Conservation (phyloP, 2,888 invertebrate species). For the Phlogophora meticulosa region DNA sequence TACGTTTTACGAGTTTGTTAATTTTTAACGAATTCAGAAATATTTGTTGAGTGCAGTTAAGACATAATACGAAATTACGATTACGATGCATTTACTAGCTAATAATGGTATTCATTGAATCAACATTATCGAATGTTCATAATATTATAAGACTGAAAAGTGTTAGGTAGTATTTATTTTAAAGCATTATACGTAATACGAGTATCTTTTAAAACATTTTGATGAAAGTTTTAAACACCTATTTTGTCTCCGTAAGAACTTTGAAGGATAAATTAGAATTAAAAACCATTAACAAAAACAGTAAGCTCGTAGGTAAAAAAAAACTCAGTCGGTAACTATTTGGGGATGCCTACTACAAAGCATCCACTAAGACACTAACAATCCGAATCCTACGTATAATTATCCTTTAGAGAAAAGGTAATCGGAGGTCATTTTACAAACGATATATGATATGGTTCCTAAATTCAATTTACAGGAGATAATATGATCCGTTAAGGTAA, state of each 20-base stretch:
- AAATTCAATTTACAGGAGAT: constrained; percentile 36
- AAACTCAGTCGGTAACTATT: no score
- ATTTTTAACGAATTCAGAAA: constrained; percentile 25
- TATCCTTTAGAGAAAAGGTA: neutral
- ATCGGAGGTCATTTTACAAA: constrained; percentile 12
- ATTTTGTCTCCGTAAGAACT: neutral
- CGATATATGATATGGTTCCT: constrained; percentile 1
- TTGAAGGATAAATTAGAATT: neutral
- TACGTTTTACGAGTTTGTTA: constrained; percentile 38
- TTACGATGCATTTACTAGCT: neutral
- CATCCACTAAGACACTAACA: neutral
- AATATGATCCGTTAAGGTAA: constrained; percentile 17
- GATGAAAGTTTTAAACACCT: neutral
- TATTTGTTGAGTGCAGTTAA: neutral
- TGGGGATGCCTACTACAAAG: neutral
- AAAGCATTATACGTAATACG: no score
- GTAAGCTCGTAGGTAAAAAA: neutral
- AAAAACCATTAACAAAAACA: neutral
- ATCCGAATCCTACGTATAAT: neutral
- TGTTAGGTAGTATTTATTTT: no score
- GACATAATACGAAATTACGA: neutral
- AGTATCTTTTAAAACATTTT: neutral
- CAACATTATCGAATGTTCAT: neutral
- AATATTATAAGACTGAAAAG: neutral
- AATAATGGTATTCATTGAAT: neutral